phyloP scores from a whole-genome alignment of 2,113 vertebrate genomes.

The Myrmecobius fasciatus region DNA sequence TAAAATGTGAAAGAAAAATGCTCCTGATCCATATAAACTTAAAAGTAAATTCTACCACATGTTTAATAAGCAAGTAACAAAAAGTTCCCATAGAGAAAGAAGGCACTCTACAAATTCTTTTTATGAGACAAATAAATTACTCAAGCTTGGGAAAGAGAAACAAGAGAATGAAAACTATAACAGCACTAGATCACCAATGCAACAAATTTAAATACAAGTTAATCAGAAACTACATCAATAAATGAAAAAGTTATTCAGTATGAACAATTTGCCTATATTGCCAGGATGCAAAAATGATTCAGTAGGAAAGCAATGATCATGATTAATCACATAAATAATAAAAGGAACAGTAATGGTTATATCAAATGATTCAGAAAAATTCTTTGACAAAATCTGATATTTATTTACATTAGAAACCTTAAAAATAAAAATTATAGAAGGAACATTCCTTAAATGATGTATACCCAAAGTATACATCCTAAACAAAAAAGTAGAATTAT shows the following conservation, averaged over 20 bases:
- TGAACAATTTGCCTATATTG: not conserved
- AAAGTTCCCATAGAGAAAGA: not conserved
- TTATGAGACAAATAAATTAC: not conserved
- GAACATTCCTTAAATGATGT: not conserved
- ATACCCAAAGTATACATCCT: not conserved
- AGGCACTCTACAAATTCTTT: not conserved
- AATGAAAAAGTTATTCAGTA: not conserved
- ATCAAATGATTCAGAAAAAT: not conserved
- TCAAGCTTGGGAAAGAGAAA: not conserved
- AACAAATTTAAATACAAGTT: not conserved
- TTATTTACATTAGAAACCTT: not conserved
- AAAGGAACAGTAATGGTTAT: not conserved
- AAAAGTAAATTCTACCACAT: not conserved
- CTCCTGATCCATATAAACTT: not conserved
- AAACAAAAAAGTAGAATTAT: not conserved
- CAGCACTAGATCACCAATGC: not conserved
- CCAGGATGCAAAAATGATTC: not conserved
- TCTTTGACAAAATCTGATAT: not conserved
- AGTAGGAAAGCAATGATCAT: not conserved
- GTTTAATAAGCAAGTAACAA: not conserved
- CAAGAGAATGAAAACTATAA: not conserved
- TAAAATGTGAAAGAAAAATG: not conserved
- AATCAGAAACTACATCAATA: not conserved
- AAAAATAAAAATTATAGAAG: not conserved
- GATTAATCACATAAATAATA: not conserved